These are phyloP conservation scores for Platichthys stellatus DNA, from an alignment of 2,113 vertebrate species.

Conservation along the genomic window DNA sequence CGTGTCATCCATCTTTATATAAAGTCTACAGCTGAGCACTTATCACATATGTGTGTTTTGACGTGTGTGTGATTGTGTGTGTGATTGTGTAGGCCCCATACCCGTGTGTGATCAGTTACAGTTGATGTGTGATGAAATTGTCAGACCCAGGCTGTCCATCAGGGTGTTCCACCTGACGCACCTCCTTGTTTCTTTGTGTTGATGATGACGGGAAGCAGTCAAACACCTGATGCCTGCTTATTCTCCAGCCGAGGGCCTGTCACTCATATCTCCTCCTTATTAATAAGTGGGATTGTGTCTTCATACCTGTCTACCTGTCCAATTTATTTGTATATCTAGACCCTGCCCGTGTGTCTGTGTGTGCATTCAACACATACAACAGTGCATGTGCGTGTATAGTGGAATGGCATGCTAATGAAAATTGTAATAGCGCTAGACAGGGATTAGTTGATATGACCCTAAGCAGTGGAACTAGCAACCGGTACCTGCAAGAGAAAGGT, in stretches of 20 bases:
- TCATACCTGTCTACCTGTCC: slow-evolving; percentile 4
- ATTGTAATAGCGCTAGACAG: slow-evolving; percentile 55
- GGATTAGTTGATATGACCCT: slow-evolving; percentile 60
- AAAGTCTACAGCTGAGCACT: too few relatives aligned
- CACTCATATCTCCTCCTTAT: slow-evolving; percentile 39
- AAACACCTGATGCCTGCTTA: slow-evolving; percentile 54
- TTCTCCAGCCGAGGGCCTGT: slow-evolving; percentile 16
- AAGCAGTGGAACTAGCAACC: slow-evolving; percentile 42
- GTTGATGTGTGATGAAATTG: slow-evolving; percentile 19
- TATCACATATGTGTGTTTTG: not conserved
- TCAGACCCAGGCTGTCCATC: slow-evolving; percentile 31
- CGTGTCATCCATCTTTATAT: too few relatives aligned
- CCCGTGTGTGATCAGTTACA: slow-evolving; percentile 1
- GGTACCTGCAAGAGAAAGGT: slow-evolving; percentile 35
- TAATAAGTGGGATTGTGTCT: slow-evolving; percentile 31
- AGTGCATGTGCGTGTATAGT: slow-evolving; percentile 9
- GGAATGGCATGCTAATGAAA: slow-evolving; percentile 56
- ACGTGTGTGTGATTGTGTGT: not conserved
- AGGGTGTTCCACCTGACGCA: slow-evolving; percentile 3
- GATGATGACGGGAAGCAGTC: slow-evolving; percentile 28
- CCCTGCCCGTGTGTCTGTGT: not conserved
- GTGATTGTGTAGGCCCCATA: not conserved
- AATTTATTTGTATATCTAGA: slow-evolving; percentile 39
- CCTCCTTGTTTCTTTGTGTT: slow-evolving; percentile 27
- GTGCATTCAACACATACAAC: slow-evolving; percentile 1